Evolutionary conservation across 2,797 vertebrate species (phyloP).

Genomic region (Hippoglossus hippoglossus): DNA sequence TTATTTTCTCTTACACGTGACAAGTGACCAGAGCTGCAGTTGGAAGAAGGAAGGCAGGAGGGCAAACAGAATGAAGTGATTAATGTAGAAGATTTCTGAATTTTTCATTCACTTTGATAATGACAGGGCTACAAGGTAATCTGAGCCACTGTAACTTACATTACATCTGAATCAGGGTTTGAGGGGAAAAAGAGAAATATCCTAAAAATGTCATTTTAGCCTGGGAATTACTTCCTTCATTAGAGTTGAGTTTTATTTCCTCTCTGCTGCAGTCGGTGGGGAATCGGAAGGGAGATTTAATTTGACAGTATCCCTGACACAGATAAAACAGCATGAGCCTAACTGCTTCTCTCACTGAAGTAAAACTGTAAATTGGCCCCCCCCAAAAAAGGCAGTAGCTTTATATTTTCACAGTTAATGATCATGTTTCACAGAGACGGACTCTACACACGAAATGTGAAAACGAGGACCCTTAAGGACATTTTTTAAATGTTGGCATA

Average conservation of each 20-base stretch:
- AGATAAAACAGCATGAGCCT: constrained; percentile 30
- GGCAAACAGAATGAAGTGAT: background rate
- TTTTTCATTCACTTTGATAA: background rate
- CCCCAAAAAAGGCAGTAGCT: background rate
- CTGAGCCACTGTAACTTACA: background rate
- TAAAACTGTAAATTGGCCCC: constrained; percentile 26
- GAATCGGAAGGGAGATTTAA: constrained; percentile 9
- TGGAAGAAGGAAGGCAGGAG: background rate
- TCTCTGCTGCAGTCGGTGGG: constrained; percentile 1
- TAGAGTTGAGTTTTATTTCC: constrained; percentile 12
- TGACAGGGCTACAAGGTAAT: background rate
- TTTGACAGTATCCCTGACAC: constrained; percentile 41
- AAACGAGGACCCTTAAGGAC: constrained; percentile 18
- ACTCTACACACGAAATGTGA: background rate
- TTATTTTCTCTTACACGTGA: background rate
- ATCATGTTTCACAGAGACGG: constrained; percentile 22
- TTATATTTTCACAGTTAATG: constrained; percentile 31
- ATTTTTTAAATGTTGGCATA: constrained; percentile 10
- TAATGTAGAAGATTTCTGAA: background rate
- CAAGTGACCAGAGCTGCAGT: background rate
- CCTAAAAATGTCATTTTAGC: background rate
- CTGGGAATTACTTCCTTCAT: constrained; percentile 9
- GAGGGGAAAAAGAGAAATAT: background rate
- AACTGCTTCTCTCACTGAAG: constrained; percentile 30
- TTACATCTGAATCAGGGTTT: background rate